These are phyloP conservation scores for Antidorcas marsupialis DNA, from an alignment of 2,113 vertebrate genomes.

Conservation along the genomic window DNA sequence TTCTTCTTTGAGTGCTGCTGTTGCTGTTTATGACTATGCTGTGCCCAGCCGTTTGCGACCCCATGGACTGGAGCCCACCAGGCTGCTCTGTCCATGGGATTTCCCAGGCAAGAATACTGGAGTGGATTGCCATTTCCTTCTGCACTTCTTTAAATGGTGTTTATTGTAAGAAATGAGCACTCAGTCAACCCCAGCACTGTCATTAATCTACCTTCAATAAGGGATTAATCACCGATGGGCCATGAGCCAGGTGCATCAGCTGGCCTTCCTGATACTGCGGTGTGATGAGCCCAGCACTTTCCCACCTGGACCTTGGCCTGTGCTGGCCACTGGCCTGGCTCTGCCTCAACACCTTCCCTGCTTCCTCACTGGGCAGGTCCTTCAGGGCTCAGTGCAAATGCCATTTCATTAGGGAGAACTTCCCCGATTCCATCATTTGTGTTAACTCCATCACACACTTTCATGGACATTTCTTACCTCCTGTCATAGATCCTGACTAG, in stretches of 20 bases:
- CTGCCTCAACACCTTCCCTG: background rate
- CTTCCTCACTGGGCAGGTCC: background rate
- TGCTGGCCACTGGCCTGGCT: background rate
- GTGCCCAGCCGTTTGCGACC: background rate
- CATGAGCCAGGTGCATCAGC: background rate
- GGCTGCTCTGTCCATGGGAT: background rate
- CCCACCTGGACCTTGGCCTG: background rate
- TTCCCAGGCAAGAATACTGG: background rate
- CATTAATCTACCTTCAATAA: background rate
- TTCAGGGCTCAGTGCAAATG: background rate
- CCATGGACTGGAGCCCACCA: background rate
- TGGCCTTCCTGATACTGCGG: background rate
- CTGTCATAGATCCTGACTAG: background rate
- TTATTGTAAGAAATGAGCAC: background rate
- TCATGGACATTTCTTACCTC: background rate
- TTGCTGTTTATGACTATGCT: background rate
- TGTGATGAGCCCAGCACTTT: background rate
- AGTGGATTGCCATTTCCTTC: background rate
- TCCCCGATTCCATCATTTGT: background rate
- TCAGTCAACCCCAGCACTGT: no score
- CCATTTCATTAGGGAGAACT: background rate
- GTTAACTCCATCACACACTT: background rate
- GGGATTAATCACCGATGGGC: background rate
- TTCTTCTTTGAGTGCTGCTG: background rate
- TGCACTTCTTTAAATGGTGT: background rate